Evolutionary conservation across 1,140 invertebrate genomes (phyloP).

Genomic region (Oppia nitens): DNA sequence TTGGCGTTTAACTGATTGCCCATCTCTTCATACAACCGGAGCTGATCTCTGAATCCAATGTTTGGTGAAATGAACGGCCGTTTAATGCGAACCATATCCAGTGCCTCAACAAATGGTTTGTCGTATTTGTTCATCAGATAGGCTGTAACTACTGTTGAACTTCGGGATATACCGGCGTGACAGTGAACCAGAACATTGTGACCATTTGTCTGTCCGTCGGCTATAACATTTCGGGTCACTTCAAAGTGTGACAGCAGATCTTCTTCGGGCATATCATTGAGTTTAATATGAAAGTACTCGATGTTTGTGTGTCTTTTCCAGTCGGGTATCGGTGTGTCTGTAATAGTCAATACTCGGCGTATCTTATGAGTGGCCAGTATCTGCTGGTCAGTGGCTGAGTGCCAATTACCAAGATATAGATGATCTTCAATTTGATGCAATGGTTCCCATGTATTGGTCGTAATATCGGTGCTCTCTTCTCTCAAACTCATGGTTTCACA

Average conservation of each 20-base stretch:
- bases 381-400: neutral
- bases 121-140: constrained; percentile 63
- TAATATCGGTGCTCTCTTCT: too few species aligned
- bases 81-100: constrained; percentile 30
- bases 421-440: neutral
- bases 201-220: neutral
- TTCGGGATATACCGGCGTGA: constrained; percentile 66
- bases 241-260: neutral
- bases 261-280: neutral
- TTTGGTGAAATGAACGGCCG: constrained; percentile 45
- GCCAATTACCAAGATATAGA: neutral
- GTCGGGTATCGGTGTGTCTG: neutral
- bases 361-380: neutral
- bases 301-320: neutral
- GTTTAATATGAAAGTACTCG: neutral
- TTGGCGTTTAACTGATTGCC: neutral
- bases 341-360: neutral
- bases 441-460: too few species aligned
- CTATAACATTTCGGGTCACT: neutral
- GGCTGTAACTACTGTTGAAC: constrained; percentile 59
- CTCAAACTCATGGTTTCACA: too few species aligned
- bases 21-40: constrained; percentile 24
- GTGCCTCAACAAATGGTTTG: constrained; percentile 54
- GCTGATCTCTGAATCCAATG: constrained; percentile 55
- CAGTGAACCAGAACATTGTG: constrained; percentile 25